phyloP scores from a whole-genome alignment of 2,113 vertebrate genomes.

The Syngnathoides biaculeatus region DNA sequence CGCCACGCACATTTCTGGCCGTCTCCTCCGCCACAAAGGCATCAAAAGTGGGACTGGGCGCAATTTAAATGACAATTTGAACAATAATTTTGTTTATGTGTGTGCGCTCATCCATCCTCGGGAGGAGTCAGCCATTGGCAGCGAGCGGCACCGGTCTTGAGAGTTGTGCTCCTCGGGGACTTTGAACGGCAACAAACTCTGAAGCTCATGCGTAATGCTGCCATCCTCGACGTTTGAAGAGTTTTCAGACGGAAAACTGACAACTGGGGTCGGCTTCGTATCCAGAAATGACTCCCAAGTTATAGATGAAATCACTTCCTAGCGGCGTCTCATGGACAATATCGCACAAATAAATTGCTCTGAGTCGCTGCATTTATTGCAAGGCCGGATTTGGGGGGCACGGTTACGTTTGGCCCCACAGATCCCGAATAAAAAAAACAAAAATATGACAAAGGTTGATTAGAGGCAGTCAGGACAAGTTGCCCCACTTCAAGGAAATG shows the following conservation, averaged over 20 bases:
- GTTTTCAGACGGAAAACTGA: background rate
- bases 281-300: too few species aligned
- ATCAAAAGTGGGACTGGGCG: background rate
- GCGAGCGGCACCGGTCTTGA: background rate
- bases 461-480: background rate
- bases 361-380: too few species aligned
- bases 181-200: background rate
- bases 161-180: background rate
- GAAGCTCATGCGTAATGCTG: background rate
- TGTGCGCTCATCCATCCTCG: background rate
- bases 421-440: too few species aligned
- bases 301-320: too few species aligned
- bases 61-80: background rate
- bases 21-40: background rate
- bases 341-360: background rate
- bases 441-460: too few species aligned
- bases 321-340: background rate
- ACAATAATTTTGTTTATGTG: background rate
- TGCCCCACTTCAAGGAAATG: background rate
- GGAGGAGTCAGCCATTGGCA: background rate
- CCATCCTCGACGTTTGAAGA: background rate
- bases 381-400: too few species aligned
- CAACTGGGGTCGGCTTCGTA: background rate
- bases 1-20: background rate
- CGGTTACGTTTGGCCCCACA: too few species aligned